A percentile compares a stretch with the other conserved stretches of the same genome.
Conservation (phyloP, 2,113 vertebrate species). For the Collichthys lucidus region DNA sequence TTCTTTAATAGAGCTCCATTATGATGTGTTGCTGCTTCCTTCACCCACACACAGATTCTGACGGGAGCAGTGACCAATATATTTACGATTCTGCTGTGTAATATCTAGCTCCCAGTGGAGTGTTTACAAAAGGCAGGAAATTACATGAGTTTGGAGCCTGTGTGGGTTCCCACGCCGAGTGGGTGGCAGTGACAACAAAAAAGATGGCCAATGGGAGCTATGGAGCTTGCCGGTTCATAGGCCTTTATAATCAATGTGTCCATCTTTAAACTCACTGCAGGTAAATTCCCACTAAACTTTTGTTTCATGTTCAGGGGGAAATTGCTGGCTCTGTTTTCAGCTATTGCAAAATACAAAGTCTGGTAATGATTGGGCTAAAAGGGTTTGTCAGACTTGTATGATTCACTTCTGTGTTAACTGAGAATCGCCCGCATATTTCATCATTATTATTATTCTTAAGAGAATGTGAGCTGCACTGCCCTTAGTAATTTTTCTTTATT, state of each 20-base stretch:
- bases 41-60: conserved; percentile 29
- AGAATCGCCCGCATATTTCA: conserved; percentile 48
- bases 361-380: conserved; percentile 11
- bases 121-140: conserved; percentile 77
- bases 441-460: conserved; percentile 52
- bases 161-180: conserved; percentile 65
- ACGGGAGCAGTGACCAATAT: conserved; percentile 58
- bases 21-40: conserved; percentile 9
- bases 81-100: conserved; percentile 65
- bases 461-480: conserved; percentile 29
- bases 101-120: conserved; percentile 59
- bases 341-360: conserved; percentile 21
- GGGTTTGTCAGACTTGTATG: conserved; percentile 16
- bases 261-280: conserved; percentile 16
- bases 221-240: neutral
- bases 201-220: conserved; percentile 23
- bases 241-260: conserved; percentile 17
- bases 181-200: conserved; percentile 49
- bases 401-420: conserved; percentile 42
- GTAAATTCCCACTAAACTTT: conserved; percentile 21
- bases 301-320: conserved; percentile 15
- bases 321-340: neutral
- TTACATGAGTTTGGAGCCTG: conserved; percentile 60
- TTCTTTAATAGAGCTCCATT: conserved; percentile 17
- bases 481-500: conserved; percentile 37